Evolutionary conservation across 2,113 vertebrate species (phyloP).

Genomic region (Scomber scombrus): DNA sequence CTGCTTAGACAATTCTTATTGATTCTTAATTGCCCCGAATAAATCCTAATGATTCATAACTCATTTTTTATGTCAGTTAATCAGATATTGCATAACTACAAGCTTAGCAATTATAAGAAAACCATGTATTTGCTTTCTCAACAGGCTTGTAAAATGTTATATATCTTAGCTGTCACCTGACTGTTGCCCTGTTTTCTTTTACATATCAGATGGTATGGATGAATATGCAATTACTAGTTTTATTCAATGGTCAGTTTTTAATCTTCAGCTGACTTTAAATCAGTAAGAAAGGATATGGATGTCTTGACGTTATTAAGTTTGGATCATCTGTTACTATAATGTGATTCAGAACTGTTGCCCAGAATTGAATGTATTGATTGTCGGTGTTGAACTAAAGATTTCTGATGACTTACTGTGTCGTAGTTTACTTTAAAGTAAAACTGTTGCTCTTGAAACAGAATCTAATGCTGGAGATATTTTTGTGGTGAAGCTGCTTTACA

Average conservation of each 20-base stretch:
- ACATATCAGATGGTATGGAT: too few relatives aligned
- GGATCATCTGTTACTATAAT: background rate
- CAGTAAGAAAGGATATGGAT: background rate
- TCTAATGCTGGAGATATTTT: constrained; percentile 38
- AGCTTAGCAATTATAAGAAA: background rate
- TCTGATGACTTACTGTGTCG: background rate
- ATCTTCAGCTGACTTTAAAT: background rate
- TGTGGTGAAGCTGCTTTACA: constrained; percentile 3
- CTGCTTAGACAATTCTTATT: background rate
- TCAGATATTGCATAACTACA: background rate
- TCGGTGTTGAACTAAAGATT: constrained; percentile 33
- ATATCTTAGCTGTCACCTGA: too few relatives aligned
- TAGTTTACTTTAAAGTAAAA: background rate
- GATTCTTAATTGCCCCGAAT: too few relatives aligned
- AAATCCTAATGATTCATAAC: background rate
- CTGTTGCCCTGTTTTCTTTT: background rate
- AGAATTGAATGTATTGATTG: background rate
- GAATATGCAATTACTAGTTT: background rate
- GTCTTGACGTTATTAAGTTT: background rate
- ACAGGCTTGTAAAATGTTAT: too few relatives aligned
- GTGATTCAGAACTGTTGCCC: background rate
- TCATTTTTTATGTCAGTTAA: constrained; percentile 2
- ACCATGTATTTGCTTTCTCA: background rate
- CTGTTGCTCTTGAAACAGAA: background rate
- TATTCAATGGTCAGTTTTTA: background rate